Evolutionary conservation across 2,888 invertebrate species (phyloP), one percentile per base, ranked within the genome.

Genomic region (Philaethria dido): DNA sequence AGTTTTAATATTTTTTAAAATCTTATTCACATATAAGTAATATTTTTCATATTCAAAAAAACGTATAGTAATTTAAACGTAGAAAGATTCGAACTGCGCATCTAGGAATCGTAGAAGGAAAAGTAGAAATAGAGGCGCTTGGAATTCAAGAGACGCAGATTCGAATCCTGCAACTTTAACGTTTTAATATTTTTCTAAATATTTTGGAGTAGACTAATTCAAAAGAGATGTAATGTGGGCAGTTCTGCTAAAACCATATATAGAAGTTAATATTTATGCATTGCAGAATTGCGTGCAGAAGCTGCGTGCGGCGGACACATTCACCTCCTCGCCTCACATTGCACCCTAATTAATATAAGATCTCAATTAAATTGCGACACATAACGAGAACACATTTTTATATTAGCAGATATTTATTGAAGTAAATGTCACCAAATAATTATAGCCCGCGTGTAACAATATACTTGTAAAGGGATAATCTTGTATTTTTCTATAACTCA

Each of bases 291-390:
- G 91, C 91, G 91, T 89, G 92, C 82, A 74, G 81, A 77, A 81
- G 79, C 83, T 92, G 92, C 92, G 92, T 92, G 92, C 83, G 89
- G 85, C 84, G 84, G 85, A 77, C 88, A 88, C 89, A 88, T 92
- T 89, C 86, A 82, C 82, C 78, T 80, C 80, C 81, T 81, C 64
- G 83, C 82, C 81, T 86, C 90, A 88, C 89, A 86, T 88, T 80
- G 84, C 87, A 85, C 87, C 84, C 92, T 92, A 92, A 93, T 92
- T 92, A 93, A 93, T 93, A 92, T 92, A 92, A 91, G 91, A 92
- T 93, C 93, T 93, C 93, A 93, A 93, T 93, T 93, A 93, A 93
- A 92, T 85, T 83, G 89, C 88, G 88, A 92, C 91, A 90, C 86
- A 89, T 88, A 89, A 88, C 84, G 87, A 88, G 85, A 80, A 83